These are phyloP conservation scores for Scalopus aquaticus DNA, from an alignment of 2,113 vertebrate genomes.

Conservation along the genomic window DNA sequence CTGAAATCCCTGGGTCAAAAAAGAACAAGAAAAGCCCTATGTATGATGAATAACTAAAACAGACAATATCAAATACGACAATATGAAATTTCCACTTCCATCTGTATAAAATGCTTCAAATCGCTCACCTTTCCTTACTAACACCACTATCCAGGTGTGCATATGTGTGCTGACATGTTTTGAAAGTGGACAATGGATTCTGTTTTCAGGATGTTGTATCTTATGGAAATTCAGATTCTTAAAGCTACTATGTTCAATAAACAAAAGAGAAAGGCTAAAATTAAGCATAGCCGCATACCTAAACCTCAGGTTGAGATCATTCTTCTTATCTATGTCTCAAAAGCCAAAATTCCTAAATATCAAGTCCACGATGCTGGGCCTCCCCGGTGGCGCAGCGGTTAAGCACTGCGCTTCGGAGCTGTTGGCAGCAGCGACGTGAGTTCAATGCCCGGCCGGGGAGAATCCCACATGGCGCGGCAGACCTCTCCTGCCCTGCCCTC, in stretches of 20 bases:
- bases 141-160: neutral
- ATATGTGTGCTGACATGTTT: neutral
- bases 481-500: too few species aligned
- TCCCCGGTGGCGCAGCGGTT: too few species aligned
- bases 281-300: neutral
- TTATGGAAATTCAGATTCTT: slow-evolving; percentile 28
- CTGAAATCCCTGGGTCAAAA: slow-evolving; percentile 37
- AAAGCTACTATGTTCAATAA: slow-evolving; percentile 22
- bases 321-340: neutral
- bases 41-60: slow-evolving; percentile 35
- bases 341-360: neutral
- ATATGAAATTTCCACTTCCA: neutral
- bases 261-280: neutral
- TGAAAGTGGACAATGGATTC: neutral
- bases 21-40: slow-evolving; percentile 9
- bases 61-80: slow-evolving; percentile 16
- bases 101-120: slow-evolving; percentile 44
- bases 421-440: too few species aligned
- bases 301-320: neutral
- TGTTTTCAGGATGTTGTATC: neutral
- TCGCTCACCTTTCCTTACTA: slow-evolving; percentile 23
- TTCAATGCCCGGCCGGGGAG: too few species aligned
- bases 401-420: too few species aligned
- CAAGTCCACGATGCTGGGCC: too few species aligned
- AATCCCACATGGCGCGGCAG: too few species aligned